Percentiles rank a stretch among this genome's conserved stretches.
Conservation (phyloP, 2,888 invertebrate genomes). For the Caenorhabditis sp. region DNA sequence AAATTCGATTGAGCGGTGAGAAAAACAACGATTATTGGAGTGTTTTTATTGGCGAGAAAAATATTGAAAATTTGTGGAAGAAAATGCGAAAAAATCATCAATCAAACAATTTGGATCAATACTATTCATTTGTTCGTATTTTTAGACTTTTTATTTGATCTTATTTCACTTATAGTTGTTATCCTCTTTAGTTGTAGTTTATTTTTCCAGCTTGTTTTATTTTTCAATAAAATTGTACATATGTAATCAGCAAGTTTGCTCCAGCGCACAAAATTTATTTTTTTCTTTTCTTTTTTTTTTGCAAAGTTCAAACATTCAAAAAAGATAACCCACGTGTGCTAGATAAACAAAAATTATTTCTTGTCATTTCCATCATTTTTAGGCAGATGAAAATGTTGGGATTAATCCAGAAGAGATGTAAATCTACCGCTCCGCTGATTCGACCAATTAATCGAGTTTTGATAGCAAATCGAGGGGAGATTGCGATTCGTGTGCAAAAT, state of each 20-base stretch:
- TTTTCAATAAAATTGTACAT: not conserved
- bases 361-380: too few relatives aligned
- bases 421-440: slow-evolving; percentile 45
- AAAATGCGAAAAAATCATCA: not conserved
- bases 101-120: not conserved
- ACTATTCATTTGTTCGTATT: not conserved
- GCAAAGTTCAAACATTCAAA: too few relatives aligned
- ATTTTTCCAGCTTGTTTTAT: not conserved
- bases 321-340: too few relatives aligned
- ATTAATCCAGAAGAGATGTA: slow-evolving; percentile 26
- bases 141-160: not conserved
- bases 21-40: not conserved
- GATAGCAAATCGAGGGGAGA: slow-evolving; percentile 72
- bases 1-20: not conserved
- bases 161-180: not conserved
- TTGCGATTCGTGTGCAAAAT: slow-evolving; percentile 71
- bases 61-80: not conserved
- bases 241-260: too few relatives aligned
- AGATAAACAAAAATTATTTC: too few relatives aligned
- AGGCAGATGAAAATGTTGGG: slow-evolving; percentile 33
- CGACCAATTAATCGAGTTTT: slow-evolving; percentile 67
- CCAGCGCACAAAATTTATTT: too few relatives aligned
- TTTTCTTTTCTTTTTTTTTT: too few relatives aligned
- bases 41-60: not conserved
- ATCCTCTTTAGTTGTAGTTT: not conserved